Base-by-base conservation (phyloP, 2,888 invertebrate genomes). In the Thymelicus sylvestris region DNA sequence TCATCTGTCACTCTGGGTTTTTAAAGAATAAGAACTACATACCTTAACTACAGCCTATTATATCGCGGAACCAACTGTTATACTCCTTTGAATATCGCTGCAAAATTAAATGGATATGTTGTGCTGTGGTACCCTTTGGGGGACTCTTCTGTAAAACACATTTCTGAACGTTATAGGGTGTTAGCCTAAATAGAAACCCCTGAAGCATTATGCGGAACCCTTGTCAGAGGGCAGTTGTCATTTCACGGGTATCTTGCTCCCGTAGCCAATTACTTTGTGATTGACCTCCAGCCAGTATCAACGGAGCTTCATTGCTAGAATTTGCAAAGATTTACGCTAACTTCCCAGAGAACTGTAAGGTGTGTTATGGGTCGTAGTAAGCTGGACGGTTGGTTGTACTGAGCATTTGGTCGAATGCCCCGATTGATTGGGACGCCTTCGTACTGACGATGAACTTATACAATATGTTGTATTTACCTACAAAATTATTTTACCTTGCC, bases 221-320 rank as follows among this genome's bases (percentile, higher is more conserved):
- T 89, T 87, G 89, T 91, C 91, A 90, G 86, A 78, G 85, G 87
- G 82, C 87, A 90, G 87, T 88, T 90, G 87, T 88, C 91, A 91
- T 91, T 92, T 91, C 91, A 92, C 91, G 92, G 90, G 86, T 92
- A 90, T 90, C 92, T 91, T 90, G 84, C 76, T 84, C 79, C 84
- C 86, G 86, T 86, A 87, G 86, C 87, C 91, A 92, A 92, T 92
- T 91, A 91, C 91, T 87, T 84, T 86, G 88, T 89, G 91, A 91
- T 89, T 88, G 91, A 88, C 91, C 87, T 83, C 68, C 76, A 76
- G 77, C 87, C 86, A 84, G 74, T 66, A 8, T 67, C 76, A 85
- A 83, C 67, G 76, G 86, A 84, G 68, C 85, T 76, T 31, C 77
- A 75, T n/a, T 71, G 67, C 71, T 77, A 67, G 74, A 70, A 70